A percentile compares a stretch with the other conserved stretches of the same genome.
Conservation (phyloP, 2,888 invertebrate genomes). For the Gerris lacustris region DNA sequence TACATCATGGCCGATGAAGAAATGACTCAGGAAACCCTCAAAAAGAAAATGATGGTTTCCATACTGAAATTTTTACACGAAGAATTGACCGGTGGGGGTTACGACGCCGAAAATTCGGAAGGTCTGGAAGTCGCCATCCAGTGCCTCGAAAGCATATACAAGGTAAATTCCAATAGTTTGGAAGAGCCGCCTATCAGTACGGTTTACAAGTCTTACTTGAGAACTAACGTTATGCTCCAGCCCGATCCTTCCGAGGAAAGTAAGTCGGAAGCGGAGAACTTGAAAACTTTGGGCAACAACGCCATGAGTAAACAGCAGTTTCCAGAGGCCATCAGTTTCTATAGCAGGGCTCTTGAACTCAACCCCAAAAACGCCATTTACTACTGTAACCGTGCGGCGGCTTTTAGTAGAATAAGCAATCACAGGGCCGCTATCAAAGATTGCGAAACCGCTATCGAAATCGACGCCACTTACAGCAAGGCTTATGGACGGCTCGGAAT, state of each 20-base stretch:
- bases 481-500: constrained; percentile 84
- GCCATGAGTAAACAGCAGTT: constrained; percentile 76
- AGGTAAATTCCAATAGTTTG: constrained; percentile 14
- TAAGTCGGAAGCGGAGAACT: constrained; percentile 60
- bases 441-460: constrained; percentile 73
- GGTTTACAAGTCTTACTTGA: neutral
- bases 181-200: neutral
- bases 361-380: constrained; percentile 85
- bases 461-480: constrained; percentile 87
- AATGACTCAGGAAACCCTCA: neutral
- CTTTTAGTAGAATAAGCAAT: constrained; percentile 76
- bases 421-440: constrained; percentile 77
- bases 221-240: constrained; percentile 9
- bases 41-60: constrained; percentile 20
- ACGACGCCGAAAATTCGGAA: constrained; percentile 22
- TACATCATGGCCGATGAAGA: no score
- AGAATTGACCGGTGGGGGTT: constrained; percentile 17
- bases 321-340: constrained; percentile 58
- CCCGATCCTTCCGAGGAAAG: constrained; percentile 32
- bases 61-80: constrained; percentile 21
- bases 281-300: constrained; percentile 78
- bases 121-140: constrained; percentile 26
- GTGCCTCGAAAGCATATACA: constrained; percentile 24
- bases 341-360: constrained; percentile 66
- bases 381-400: constrained; percentile 95